Base-by-base conservation (phyloP, 2,113 vertebrate species). In the Heterochromis multidens region DNA sequence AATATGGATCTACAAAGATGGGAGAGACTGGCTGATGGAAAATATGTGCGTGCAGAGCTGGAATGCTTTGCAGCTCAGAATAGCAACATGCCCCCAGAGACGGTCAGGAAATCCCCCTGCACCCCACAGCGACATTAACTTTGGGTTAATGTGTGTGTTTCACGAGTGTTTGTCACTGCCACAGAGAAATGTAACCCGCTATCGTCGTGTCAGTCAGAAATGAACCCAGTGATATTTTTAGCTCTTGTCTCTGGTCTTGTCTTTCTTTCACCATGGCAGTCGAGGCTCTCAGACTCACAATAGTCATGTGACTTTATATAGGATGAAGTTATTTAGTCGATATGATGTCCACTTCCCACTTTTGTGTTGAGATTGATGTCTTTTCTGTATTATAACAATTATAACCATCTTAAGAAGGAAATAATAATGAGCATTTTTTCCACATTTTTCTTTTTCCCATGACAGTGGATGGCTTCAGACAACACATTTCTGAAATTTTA, bases 11-110 rank as follows among this genome's bases (percentile, higher is more conserved):
- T 16, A 11, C 35, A 56, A 77, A 90, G 83, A 85, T n/a, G 11
- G 40, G 11, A 82, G 90, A 89, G 91, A 91, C 93, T 87, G 80
- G 54, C 87, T 40, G 52, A 62, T 93, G 94, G 94, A 95, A 96
- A 95, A 82, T 94, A 94, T 95, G 91, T 90, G 90, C 67, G 40
- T 91, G 94, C 91, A 83, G 87, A 93, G 88, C 84, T 77, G 93
- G 95, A 95, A 96, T 96, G 95, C 93, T 92, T 93, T 89, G 58
- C 61, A 74, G 89, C 95, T 90, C 91, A 95, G 89, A 96, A 96
- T 96, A 96, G 96, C 79, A 91, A 57, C 91, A 52, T 82, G 91
- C 87, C 91, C 89, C 85, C 46, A 84, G 91, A 94, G 93, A 94
- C 76, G n/a, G 91, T 93, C 81, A 88, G 90, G 91, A 95, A 94